Evolutionary conservation across 2,888 invertebrate genomes (phyloP).

Genomic region (Zygothrica quintamaculata): DNA sequence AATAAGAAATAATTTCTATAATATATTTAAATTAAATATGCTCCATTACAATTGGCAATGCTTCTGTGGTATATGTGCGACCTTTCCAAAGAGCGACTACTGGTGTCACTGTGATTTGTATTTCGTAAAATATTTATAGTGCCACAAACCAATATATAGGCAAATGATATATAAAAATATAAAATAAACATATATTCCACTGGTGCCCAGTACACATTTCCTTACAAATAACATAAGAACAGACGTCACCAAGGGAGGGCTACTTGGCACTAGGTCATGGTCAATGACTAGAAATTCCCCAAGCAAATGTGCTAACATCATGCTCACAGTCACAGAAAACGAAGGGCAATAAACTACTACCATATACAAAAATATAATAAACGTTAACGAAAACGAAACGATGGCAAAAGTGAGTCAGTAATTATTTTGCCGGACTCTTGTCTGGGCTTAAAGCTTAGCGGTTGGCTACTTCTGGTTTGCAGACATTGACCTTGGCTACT

Average conservation of each 20-base stretch:
- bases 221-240: conserved; percentile 48
- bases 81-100: no score
- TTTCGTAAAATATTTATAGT: no score
- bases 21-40: no score
- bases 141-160: no score
- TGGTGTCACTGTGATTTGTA: no score
- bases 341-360: conserved; percentile 76
- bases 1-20: no score
- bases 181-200: no score
- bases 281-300: conserved; percentile 71
- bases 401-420: conserved; percentile 71
- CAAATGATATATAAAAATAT: no score
- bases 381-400: conserved; percentile 32
- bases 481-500: conserved; percentile 58
- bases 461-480: conserved; percentile 67
- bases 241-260: conserved; percentile 13
- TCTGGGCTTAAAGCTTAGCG: conserved; percentile 23
- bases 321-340: conserved; percentile 47
- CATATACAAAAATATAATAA: conserved; percentile 35
- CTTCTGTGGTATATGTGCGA: no score
- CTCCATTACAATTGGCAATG: no score
- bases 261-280: conserved; percentile 64
- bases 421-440: conserved; percentile 60
- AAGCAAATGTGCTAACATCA: conserved; percentile 63
- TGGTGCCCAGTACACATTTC: no score